A percentile compares a stretch with the other conserved stretches of the same genome.
These are phyloP conservation scores for Aphyosemion australe DNA, from an alignment of 2,113 vertebrate species.

Conservation along the genomic window DNA sequence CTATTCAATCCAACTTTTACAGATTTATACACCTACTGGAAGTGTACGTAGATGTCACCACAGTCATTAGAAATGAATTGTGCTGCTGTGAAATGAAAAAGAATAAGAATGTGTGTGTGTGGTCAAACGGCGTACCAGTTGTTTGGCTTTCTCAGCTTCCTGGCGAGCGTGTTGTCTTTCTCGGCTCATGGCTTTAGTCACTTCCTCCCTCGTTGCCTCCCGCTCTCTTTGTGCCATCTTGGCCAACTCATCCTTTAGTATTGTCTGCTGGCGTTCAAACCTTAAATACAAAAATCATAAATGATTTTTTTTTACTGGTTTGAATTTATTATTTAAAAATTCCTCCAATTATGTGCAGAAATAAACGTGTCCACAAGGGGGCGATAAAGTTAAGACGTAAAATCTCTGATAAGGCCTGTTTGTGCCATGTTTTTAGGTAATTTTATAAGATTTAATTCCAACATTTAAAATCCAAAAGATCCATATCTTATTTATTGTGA, in stretches of 20 bases:
- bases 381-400: slow-evolving; percentile 16
- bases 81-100: too few species aligned
- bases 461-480: too few species aligned
- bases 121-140: slow-evolving; percentile 83
- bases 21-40: too few species aligned
- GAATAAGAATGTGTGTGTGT: background rate
- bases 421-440: too few species aligned
- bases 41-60: too few species aligned
- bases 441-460: too few species aligned
- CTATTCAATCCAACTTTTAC: too few species aligned
- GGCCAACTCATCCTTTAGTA: slow-evolving; percentile 83
- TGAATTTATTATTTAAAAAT: background rate
- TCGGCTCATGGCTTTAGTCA: slow-evolving; percentile 58
- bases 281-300: slow-evolving; percentile 57
- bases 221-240: slow-evolving; percentile 79
- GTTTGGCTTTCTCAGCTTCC: slow-evolving; percentile 76
- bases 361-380: slow-evolving; percentile 36
- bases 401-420: too few species aligned
- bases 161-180: slow-evolving; percentile 63
- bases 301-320: background rate
- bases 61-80: background rate
- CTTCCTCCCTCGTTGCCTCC: slow-evolving; percentile 74
- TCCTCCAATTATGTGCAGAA: background rate
- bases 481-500: too few species aligned
- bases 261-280: slow-evolving; percentile 82